Base-by-base conservation (phyloP, 2,797 vertebrate genomes). In the Chloroceryle amazona region DNA sequence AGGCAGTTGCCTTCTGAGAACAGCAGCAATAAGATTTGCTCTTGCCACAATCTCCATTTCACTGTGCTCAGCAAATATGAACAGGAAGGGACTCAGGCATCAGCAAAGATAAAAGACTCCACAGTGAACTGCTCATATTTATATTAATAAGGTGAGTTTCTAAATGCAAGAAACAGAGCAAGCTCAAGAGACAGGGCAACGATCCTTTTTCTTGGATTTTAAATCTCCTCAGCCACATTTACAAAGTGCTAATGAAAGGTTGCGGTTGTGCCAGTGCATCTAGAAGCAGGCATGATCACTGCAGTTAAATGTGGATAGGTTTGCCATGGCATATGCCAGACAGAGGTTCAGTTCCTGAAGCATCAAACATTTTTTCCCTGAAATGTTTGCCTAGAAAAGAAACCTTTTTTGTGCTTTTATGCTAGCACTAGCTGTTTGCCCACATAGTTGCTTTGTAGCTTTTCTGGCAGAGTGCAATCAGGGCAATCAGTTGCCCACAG, bases 21-120 rank as follows among this genome's bases (percentile, higher is more conserved):
- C 68, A 87, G 72, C 51, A 92, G 70, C 66, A 90, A 68, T 85
- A 93, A 86, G 54, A 52, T 73, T 62, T 28, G 58, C 71, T 94
- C 86, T 88, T 78, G 85, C 73, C 75, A 84, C 70, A 70, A 54
- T 88, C 70, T 25, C 58, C 47, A 55, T 97, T 98, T 97, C 67
- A 57, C 89, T 63, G 33, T 58, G 65, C 75, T 98, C 96, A 94
- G 98, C 97, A 97, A 96, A 95, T 86, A 97, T 29, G 79, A 97
- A 97, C 94, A 98, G 97, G 93, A 97, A 97, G 57, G 18, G 62
- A 84, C 39, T 86, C 31, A 7, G 76, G 94, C 86, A 82, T 31
- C 63, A 92, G 68, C 61, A 73, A 95, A 94, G 63, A 73, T 46
- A 79, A 88, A 96, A 90, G 62, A 65, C 52, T 94, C 73, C 80